These are phyloP conservation scores for Enteromius paludinosus DNA, from an alignment of 2,797 vertebrate species.

Conservation along the genomic window DNA sequence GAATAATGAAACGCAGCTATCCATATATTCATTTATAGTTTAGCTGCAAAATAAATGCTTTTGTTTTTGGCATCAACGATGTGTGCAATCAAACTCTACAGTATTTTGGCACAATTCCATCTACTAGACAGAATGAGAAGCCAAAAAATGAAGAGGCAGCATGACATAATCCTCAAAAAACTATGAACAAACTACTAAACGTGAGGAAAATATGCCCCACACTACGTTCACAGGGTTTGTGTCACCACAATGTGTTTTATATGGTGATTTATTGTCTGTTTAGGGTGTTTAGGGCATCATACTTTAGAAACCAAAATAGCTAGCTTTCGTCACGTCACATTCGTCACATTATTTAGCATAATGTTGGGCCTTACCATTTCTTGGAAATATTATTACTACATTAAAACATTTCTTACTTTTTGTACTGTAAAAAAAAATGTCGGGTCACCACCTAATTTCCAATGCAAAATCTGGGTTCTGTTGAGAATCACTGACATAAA, in stretches of 20 bases:
- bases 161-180: neutral
- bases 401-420: constrained; percentile 13
- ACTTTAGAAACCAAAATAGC: neutral
- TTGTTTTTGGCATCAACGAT: neutral
- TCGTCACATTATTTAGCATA: constrained; percentile 4
- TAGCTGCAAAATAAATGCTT: constrained; percentile 15
- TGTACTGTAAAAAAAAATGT: neutral
- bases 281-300: neutral
- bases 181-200: neutral
- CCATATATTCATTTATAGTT: neutral
- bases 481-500: constrained; percentile 12
- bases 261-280: constrained; percentile 10
- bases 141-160: neutral
- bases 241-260: constrained; percentile 3
- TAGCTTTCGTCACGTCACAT: neutral
- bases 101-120: neutral
- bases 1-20: neutral
- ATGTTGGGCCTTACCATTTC: neutral
- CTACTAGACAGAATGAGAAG: neutral
- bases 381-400: constrained; percentile 2
- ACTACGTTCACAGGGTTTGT: neutral
- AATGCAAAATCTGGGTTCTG: neutral
- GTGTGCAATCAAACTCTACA: neutral
- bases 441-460: neutral
- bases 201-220: neutral